These are phyloP conservation scores for Proteles cristata DNA, from an alignment of 2,113 vertebrate species.

Conservation along the genomic window DNA sequence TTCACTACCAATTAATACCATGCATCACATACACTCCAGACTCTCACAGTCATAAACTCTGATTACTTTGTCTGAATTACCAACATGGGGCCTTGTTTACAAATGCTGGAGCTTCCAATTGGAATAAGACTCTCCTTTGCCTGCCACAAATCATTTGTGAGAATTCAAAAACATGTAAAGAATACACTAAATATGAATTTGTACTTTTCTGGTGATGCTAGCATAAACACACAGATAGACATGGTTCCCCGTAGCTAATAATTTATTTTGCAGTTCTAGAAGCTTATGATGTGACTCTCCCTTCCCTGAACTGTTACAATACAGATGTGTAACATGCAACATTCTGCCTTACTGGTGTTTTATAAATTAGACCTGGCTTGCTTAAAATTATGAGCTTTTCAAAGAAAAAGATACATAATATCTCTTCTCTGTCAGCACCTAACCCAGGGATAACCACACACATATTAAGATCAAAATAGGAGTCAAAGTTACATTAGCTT, in stretches of 20 bases:
- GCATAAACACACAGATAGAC: not conserved
- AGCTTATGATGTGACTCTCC: not conserved
- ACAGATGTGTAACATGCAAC: not conserved
- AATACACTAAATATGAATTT: not conserved
- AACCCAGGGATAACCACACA: not conserved
- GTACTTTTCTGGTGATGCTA: not conserved
- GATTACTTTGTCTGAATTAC: slow-evolving; percentile 77
- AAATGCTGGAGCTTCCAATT: slow-evolving; percentile 52
- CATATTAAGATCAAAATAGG: not conserved
- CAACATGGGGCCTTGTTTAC: slow-evolving; percentile 60
- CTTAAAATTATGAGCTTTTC: not conserved
- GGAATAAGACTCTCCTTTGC: slow-evolving; percentile 35
- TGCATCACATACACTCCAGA: slow-evolving; percentile 68
- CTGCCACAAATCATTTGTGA: slow-evolving; percentile 34
- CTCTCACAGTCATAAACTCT: slow-evolving; percentile 73
- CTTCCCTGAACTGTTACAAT: not conserved
- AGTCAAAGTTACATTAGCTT: not conserved
- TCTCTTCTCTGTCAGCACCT: not conserved
- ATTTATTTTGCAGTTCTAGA: not conserved
- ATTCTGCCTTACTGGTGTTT: not conserved
- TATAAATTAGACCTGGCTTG: not conserved
- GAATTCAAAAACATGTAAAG: slow-evolving; percentile 40
- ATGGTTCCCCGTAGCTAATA: not conserved
- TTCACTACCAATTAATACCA: slow-evolving; percentile 63
- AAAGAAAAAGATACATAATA: not conserved